phyloP scores from a whole-genome alignment of 2,888 invertebrate species.

The Zhengitettix transpicula region DNA sequence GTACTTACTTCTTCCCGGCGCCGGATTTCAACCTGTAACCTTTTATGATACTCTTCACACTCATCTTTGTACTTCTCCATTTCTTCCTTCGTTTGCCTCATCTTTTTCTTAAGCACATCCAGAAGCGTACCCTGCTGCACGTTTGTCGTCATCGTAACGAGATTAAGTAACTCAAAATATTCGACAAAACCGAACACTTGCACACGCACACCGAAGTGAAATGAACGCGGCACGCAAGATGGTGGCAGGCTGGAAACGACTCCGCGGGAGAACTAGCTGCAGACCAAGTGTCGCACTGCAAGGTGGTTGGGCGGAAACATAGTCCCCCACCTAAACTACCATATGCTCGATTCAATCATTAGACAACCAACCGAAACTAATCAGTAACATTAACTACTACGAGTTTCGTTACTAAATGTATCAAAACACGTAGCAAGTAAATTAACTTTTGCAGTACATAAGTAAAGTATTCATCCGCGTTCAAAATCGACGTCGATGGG shows the following conservation, averaged over 20 bases:
- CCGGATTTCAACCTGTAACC: slow-evolving; percentile 87
- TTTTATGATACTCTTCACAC: slow-evolving; percentile 89
- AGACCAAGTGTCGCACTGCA: slow-evolving; percentile 18
- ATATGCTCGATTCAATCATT: neutral
- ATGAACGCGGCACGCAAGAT: slow-evolving; percentile 15
- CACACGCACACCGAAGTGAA: slow-evolving; percentile 5
- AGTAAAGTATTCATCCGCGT: neutral
- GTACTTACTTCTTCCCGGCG: slow-evolving; percentile 93
- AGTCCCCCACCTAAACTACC: slow-evolving; percentile 15
- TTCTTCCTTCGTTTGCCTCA: slow-evolving; percentile 97
- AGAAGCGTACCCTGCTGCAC: slow-evolving; percentile 85
- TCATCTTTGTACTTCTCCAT: slow-evolving; percentile 97
- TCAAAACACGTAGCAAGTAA: too few relatives aligned
- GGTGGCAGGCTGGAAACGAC: slow-evolving; percentile 19
- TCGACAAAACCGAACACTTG: slow-evolving; percentile 7
- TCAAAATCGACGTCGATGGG: too few relatives aligned
- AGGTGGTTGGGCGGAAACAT: slow-evolving; percentile 27
- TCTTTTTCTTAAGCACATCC: slow-evolving; percentile 98
- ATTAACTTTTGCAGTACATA: neutral
- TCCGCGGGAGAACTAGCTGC: slow-evolving; percentile 2
- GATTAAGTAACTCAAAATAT: too few relatives aligned
- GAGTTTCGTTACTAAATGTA: too few relatives aligned
- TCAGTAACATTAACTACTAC: neutral
- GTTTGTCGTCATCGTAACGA: slow-evolving; percentile 60
- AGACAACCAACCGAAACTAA: neutral